Evolutionary conservation across 2,888 invertebrate genomes (phyloP).

Genomic region (Argyresthia goedartella): DNA sequence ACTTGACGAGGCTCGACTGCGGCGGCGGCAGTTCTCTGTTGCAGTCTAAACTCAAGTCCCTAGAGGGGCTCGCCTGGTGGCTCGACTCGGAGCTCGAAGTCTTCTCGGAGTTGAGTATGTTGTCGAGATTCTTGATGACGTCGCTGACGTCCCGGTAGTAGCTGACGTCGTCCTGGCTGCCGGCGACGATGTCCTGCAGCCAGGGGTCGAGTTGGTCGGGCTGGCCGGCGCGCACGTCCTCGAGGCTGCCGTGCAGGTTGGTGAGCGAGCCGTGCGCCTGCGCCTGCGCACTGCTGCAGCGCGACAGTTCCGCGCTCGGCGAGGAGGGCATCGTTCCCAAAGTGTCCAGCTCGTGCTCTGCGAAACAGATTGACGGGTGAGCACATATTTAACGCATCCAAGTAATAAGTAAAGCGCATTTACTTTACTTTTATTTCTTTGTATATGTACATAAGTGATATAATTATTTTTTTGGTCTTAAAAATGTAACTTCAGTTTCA

Average conservation of each 20-base stretch:
- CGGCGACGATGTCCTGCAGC: constrained; percentile 71
- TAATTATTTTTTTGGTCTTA: too few species aligned
- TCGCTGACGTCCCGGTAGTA: constrained; percentile 73
- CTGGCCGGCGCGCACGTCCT: constrained; percentile 65
- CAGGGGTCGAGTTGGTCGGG: constrained; percentile 70
- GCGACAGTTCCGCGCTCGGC: too few species aligned
- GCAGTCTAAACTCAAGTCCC: constrained; percentile 59
- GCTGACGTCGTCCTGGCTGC: constrained; percentile 71
- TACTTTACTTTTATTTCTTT: too few species aligned
- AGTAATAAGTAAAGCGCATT: too few species aligned
- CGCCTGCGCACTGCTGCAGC: too few species aligned
- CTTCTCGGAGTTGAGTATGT: constrained; percentile 73
- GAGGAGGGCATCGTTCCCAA: constrained; percentile 44
- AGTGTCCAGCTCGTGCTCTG: too few species aligned
- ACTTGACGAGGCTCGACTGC: constrained; percentile 56
- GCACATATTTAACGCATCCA: too few species aligned
- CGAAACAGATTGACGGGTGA: too few species aligned
- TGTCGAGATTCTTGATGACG: constrained; percentile 75
- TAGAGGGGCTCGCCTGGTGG: constrained; percentile 65
- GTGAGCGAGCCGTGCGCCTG: constrained; percentile 30
- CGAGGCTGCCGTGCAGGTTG: constrained; percentile 79
- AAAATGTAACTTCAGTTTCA: too few species aligned
- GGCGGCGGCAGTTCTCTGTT: constrained; percentile 52
- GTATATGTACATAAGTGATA: too few species aligned
- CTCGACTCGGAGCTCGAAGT: constrained; percentile 72